These are phyloP conservation scores for Eudasyphora cyanicolor DNA, from an alignment of 2,888 invertebrate species.

Conservation along the genomic window DNA sequence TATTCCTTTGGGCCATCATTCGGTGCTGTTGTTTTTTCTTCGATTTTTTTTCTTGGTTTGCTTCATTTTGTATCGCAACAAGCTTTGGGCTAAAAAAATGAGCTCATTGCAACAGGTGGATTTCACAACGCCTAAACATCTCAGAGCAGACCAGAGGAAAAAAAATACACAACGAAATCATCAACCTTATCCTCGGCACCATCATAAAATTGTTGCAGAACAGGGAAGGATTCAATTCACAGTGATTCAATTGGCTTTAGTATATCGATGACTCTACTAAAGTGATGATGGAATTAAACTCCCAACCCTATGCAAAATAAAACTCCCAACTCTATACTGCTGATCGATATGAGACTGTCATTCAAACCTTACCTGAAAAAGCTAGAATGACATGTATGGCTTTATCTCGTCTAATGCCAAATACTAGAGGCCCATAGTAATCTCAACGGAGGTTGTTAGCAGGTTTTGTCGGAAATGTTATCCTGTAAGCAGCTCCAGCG, in stretches of 20 bases:
- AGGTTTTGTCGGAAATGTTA: too few relatives aligned
- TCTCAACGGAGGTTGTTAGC: too few relatives aligned
- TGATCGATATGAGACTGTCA: too few relatives aligned
- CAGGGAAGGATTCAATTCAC: not conserved
- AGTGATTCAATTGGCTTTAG: not conserved
- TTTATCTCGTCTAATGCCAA: too few relatives aligned
- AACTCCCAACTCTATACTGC: too few relatives aligned
- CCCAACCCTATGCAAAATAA: too few relatives aligned
- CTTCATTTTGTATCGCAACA: conserved; percentile 26
- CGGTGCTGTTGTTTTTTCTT: conserved; percentile 52
- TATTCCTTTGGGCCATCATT: conserved; percentile 38
- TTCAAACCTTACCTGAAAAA: too few relatives aligned
- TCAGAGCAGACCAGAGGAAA: not conserved
- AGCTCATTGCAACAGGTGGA: conserved; percentile 77
- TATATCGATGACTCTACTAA: too few relatives aligned
- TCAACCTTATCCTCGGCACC: conserved; percentile 7
- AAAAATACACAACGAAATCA: not conserved
- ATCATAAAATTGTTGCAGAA: not conserved
- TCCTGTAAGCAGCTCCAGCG: too few relatives aligned
- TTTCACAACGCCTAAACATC: conserved; percentile 65
- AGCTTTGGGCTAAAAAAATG: conserved; percentile 69
- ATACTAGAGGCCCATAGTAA: too few relatives aligned
- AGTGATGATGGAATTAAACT: too few relatives aligned
- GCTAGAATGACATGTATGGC: too few relatives aligned
- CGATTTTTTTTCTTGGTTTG: conserved; percentile 37